phyloP scores from a whole-genome alignment of 2,888 invertebrate genomes.

The Netelia inedita region DNA sequence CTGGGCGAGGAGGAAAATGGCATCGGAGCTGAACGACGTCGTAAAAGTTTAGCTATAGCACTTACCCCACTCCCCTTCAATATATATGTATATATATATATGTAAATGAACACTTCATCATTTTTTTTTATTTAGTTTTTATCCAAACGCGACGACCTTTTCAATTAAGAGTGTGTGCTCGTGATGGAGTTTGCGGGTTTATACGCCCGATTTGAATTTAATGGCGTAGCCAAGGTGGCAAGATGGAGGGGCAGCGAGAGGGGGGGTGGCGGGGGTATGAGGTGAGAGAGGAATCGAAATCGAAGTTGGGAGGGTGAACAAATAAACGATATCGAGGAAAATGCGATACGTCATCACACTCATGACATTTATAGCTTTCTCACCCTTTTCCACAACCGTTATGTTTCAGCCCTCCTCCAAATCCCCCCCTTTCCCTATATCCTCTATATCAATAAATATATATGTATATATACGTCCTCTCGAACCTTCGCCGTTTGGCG shows the following conservation, averaged over 20 bases:
- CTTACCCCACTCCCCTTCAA: no score
- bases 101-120: neutral
- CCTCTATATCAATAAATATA: neutral
- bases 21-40: slow-evolving; percentile 21
- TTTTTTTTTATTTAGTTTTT: slow-evolving; percentile 10
- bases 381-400: slow-evolving; percentile 15
- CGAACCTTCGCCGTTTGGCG: slow-evolving; percentile 13
- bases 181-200: slow-evolving; percentile 30
- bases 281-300: neutral
- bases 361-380: slow-evolving; percentile 60
- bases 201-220: slow-evolving; percentile 54
- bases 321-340: slow-evolving; percentile 41
- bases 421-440: neutral
- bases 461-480: slow-evolving; percentile 3
- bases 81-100: neutral
- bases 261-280: neutral
- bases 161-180: slow-evolving; percentile 46
- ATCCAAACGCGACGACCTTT: slow-evolving; percentile 42
- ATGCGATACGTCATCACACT: slow-evolving; percentile 60
- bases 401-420: slow-evolving; percentile 3
- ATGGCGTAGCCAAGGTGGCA: slow-evolving; percentile 44
- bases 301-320: slow-evolving; percentile 17
- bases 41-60: slow-evolving; percentile 39
- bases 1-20: slow-evolving; percentile 4
- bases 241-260: slow-evolving; percentile 7